Evolutionary conservation across 2,797 vertebrate genomes (phyloP), one percentile per base, ranked within the genome.

Genomic region (Florisuga fusca): DNA sequence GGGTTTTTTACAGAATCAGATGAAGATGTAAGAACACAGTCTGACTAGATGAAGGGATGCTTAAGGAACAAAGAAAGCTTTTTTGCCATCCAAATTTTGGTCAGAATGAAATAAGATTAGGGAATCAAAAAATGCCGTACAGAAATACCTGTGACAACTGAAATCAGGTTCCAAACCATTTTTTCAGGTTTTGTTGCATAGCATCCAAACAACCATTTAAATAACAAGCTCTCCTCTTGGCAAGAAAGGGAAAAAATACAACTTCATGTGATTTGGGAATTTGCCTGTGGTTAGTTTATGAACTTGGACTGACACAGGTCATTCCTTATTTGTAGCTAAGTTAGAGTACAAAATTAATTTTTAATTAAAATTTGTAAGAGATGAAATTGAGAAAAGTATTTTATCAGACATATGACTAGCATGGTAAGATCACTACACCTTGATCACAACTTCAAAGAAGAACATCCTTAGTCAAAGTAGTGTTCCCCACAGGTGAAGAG

Each of bases 31-130:
- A 79, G 74, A 86, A 89, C 33, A 79, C 26, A 55, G 79, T 94
- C 69, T 87, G 48, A 84, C 74, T 66, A 93, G 84, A 92, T 95
- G 74, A 95, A 91, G 80, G 34, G 67, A 93, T 5, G 15, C 71
- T 93, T 93, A 95, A 88, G 91, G 88, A 96, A 95, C 90, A 96
- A 95, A 94, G 89, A 94, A 91, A 78, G 57, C 27, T 36, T 86
- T 90, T 86, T 89, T 0, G 0, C 58, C 88, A 90, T 86, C 82
- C 79, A 81, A 96, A 72, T 84, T 95, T 81, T 89, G 43, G 54
- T 94, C 62, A 68, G 85, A 93, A 94, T 88, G 80, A 94, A 96
- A 75, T 58, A 94, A 93, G 87, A 94, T 91, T 88, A 96, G 33
- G 34, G 85, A 96, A 91, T 86, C 75, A 93, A 93, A 95, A 45